Evolutionary conservation across 2,113 vertebrate genomes (phyloP), one percentile per base, ranked within the genome.

Genomic region (Ellobius talpinus): DNA sequence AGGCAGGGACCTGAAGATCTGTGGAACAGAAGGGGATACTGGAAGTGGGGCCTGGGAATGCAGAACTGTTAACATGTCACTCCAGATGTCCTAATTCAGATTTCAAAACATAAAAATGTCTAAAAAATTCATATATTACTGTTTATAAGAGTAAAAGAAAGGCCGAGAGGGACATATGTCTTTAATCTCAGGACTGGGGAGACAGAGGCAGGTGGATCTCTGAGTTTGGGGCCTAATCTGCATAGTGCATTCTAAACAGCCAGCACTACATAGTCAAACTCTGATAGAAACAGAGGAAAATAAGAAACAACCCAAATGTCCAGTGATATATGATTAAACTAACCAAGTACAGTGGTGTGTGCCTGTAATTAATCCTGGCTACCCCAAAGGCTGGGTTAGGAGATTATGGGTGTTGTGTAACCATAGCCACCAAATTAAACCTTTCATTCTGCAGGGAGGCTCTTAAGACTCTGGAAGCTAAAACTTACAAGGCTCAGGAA

Each of bases 1-100:
- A 0, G 99, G 99, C 0, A 99, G 98, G 0, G 99, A 99, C 19
- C 99, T 97, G 98, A 99, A 99, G 89, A 99, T 99, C 99, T 99
- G 6, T 0, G 0, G 61, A 23, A 50, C 93, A n/a, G 96, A 68
- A 39, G 70, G 84, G 73, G 36, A 97, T 10, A 50, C 7, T 47
- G 68, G 55, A 87, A 93, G 70, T 68, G 50, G 93, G 82, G 24
- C 31, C 52, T 87, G 61, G 85, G 50, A 72, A 89, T 19, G 65
- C 47, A 94, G 36, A 81, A 79, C 23, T 90, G 52, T 70, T 92
- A 47, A 72, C 14, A 39, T 89, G 42, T 58, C 5, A 92, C 17
- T 93, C 82, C 61, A 91, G 73, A 70, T 45, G 78, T 65, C 77
- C 90, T 94, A 79, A 78, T 93, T 91, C 89, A 94, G 63, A 50